Percentiles rank a stretch among this genome's conserved stretches.
Evolutionary conservation across 2,797 vertebrate species (phyloP).

Genomic region (Menidia menidia): DNA sequence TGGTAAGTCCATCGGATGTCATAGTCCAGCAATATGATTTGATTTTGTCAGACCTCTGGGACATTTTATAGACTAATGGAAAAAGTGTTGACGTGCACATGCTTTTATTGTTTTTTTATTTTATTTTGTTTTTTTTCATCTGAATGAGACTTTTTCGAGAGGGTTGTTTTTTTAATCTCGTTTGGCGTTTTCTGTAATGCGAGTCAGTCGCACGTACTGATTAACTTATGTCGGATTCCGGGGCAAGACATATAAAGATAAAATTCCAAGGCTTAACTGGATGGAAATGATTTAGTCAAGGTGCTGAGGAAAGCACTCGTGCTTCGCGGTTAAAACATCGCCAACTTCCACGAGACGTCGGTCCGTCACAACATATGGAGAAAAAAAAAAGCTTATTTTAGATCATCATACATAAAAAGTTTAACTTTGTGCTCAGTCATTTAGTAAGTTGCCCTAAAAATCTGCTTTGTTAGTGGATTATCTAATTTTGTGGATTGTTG

Average conservation of each 20-base stretch:
- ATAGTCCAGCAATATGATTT: background rate
- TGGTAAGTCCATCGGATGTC: background rate
- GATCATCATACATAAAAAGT: slow-evolving; percentile 27
- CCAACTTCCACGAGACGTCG: slow-evolving; percentile 28
- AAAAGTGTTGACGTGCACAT: background rate
- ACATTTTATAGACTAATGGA: background rate
- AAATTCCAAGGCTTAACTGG: slow-evolving; percentile 49
- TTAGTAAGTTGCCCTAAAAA: slow-evolving; percentile 44
- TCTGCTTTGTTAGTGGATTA: slow-evolving; percentile 64
- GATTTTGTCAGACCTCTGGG: background rate
- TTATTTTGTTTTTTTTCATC: slow-evolving; percentile 5
- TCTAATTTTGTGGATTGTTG: slow-evolving; percentile 46
- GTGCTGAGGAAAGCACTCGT: slow-evolving; percentile 62
- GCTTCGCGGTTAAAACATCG: slow-evolving; percentile 52
- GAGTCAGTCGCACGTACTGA: slow-evolving; percentile 33
- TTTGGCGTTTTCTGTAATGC: slow-evolving; percentile 12
- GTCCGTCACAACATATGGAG: slow-evolving; percentile 41
- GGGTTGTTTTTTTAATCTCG: background rate
- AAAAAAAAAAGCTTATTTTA: slow-evolving; percentile 59
- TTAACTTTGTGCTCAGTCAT: slow-evolving; percentile 29
- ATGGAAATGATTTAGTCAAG: slow-evolving; percentile 53
- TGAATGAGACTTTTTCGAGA: background rate
- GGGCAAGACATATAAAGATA: slow-evolving; percentile 39
- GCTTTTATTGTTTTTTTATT: slow-evolving; percentile 7
- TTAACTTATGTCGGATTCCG: slow-evolving; percentile 55